Percentiles rank a stretch among this genome's conserved stretches.
phyloP scores from a whole-genome alignment of 2,797 vertebrate species.

The Hylomyscus alleni region DNA sequence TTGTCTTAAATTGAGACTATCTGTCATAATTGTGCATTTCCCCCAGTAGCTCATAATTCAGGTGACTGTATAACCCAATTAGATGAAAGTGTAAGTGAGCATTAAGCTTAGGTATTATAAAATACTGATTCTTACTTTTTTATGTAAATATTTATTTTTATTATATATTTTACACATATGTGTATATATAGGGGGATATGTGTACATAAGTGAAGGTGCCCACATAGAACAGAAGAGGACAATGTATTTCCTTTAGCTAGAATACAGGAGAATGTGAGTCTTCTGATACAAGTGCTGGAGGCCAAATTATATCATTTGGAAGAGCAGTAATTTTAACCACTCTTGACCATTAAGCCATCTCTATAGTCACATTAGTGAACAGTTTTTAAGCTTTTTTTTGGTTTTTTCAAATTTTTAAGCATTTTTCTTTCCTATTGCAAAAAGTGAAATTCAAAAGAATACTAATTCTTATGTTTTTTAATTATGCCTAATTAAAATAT shows the following conservation, averaged over 20 bases:
- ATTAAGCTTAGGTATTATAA: conserved; percentile 54
- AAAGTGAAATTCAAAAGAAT: neutral
- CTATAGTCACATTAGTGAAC: neutral
- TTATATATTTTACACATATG: neutral
- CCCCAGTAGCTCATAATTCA: conserved; percentile 55
- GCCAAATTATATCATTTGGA: neutral
- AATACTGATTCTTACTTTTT: conserved; percentile 51
- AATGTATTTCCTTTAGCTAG: neutral
- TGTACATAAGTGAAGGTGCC: neutral
- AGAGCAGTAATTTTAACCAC: neutral
- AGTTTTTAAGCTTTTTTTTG: neutral
- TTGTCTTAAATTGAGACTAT: conserved; percentile 59
- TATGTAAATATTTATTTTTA: neutral
- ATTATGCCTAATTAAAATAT: conserved; percentile 31
- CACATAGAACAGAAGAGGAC: neutral
- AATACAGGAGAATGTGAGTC: neutral
- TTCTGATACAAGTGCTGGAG: neutral
- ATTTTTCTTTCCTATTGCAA: neutral
- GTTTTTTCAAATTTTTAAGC: no score
- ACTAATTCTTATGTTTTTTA: neutral
- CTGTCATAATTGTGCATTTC: conserved; percentile 40
- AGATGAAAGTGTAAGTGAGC: conserved; percentile 53
- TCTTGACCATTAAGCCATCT: neutral
- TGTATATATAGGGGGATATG: no score
- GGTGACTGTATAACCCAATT: conserved; percentile 40